phyloP scores from a whole-genome alignment of 1,140 invertebrate genomes.

The Zaprionus kolodkinae region DNA sequence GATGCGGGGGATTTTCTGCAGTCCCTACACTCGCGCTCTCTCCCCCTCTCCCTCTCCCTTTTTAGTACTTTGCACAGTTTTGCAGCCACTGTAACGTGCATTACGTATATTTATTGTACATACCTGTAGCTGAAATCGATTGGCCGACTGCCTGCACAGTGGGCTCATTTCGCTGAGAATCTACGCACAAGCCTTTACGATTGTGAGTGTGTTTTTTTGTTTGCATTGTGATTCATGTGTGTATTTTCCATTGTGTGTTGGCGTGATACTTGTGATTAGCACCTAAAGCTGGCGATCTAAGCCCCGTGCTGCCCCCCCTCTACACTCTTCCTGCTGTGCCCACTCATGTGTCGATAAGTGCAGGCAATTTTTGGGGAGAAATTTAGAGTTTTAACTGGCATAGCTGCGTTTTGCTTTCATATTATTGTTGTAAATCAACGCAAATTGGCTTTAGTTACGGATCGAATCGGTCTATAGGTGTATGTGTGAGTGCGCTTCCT shows the following conservation, averaged over 20 bases:
- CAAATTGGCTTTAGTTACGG: conserved; percentile 20
- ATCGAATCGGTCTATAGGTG: background rate
- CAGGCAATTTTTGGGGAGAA: conserved; percentile 35
- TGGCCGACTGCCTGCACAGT: background rate
- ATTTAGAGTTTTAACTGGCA: conserved; percentile 31
- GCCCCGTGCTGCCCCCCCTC: background rate
- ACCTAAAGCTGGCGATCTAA: conserved; percentile 28
- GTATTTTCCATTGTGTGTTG: background rate
- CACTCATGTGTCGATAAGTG: background rate
- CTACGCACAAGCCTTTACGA: background rate
- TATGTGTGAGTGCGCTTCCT: background rate
- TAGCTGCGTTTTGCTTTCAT: conserved; percentile 2
- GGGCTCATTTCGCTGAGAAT: background rate
- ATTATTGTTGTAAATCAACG: conserved; percentile 43
- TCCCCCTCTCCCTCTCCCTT: background rate
- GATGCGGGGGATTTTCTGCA: conserved; percentile 43
- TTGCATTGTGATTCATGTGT: conserved; percentile 27
- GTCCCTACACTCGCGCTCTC: background rate
- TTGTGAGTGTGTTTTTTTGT: conserved; percentile 3
- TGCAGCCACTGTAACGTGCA: background rate
- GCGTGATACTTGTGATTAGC: conserved; percentile 48
- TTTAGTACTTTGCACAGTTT: background rate
- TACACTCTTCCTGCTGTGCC: background rate
- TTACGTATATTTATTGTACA: background rate
- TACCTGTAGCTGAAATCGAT: background rate